These are phyloP conservation scores for Brachionus paranguensis DNA, from an alignment of 1,140 invertebrate genomes.

Conservation along the genomic window DNA sequence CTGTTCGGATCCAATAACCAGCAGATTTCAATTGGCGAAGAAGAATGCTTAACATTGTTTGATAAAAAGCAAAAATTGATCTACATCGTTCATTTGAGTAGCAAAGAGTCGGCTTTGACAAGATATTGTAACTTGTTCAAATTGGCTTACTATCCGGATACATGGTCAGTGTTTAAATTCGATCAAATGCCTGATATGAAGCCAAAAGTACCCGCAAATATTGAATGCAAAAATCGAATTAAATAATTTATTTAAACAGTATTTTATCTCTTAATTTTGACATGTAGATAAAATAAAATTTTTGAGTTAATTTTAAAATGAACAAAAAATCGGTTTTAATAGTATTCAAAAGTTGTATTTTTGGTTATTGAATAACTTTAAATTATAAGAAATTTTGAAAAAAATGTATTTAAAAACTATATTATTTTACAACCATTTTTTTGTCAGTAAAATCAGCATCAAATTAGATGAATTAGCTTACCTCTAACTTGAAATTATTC, in stretches of 20 bases:
- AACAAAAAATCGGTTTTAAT: no score
- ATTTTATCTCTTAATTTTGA: neutral
- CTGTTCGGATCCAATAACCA: neutral
- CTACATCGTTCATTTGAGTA: neutral
- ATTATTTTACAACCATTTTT: no score
- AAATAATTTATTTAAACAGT: neutral
- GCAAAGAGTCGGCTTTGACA: constrained; percentile 11
- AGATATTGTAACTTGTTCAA: neutral
- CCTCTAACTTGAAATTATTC: no score
- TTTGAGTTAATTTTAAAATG: neutral
- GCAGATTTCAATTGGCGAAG: neutral
- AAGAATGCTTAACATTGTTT: constrained; percentile 32
- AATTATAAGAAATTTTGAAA: no score
- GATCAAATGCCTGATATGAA: constrained; percentile 29
- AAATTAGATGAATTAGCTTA: no score
- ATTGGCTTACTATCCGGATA: neutral
- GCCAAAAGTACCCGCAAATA: neutral
- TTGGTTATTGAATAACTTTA: no score
- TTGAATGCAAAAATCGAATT: neutral
- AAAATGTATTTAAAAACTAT: no score
- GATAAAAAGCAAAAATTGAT: constrained; percentile 6
- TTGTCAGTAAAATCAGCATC: no score
- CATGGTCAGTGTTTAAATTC: neutral
- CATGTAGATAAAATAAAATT: neutral
- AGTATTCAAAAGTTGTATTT: no score